Evolutionary conservation across 2,888 invertebrate genomes (phyloP).

Genomic region (Aradus depressus): DNA sequence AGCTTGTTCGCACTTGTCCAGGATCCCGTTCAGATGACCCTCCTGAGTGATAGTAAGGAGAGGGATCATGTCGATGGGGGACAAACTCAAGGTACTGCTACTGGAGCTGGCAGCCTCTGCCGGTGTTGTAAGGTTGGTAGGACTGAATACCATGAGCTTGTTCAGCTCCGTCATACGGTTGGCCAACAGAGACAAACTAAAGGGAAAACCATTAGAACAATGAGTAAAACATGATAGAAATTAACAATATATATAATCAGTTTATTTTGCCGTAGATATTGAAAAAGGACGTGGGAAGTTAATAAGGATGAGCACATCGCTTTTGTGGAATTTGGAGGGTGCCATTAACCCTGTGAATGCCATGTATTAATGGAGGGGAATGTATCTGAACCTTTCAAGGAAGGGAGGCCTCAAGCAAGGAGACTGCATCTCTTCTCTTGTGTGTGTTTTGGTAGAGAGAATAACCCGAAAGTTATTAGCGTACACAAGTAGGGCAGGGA

Average conservation of each 20-base stretch:
- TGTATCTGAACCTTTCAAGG: no score
- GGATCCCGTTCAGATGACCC: slow-evolving; percentile 42
- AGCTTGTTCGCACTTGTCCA: slow-evolving; percentile 40
- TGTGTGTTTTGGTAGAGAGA: no score
- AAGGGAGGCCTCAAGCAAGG: no score
- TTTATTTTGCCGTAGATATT: not conserved
- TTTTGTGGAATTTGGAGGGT: no score
- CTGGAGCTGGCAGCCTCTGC: not conserved
- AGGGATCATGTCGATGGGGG: slow-evolving; percentile 22
- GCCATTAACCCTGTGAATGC: no score
- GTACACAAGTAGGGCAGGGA: no score
- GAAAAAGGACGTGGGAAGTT: no score
- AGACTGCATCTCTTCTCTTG: no score
- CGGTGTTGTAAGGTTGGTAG: slow-evolving; percentile 4
- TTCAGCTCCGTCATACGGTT: slow-evolving; percentile 22
- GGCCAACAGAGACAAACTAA: slow-evolving; percentile 19
- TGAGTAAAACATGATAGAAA: not conserved
- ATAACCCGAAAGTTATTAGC: no score
- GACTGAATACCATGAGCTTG: slow-evolving; percentile 23
- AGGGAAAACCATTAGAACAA: not conserved
- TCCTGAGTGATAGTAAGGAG: slow-evolving; percentile 41
- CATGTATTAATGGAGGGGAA: no score
- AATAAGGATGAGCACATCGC: no score
- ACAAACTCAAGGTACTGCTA: slow-evolving; percentile 2
- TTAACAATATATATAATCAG: not conserved